These are phyloP conservation scores for Meta bourneti DNA, from an alignment of 2,888 invertebrate genomes.

Conservation along the genomic window DNA sequence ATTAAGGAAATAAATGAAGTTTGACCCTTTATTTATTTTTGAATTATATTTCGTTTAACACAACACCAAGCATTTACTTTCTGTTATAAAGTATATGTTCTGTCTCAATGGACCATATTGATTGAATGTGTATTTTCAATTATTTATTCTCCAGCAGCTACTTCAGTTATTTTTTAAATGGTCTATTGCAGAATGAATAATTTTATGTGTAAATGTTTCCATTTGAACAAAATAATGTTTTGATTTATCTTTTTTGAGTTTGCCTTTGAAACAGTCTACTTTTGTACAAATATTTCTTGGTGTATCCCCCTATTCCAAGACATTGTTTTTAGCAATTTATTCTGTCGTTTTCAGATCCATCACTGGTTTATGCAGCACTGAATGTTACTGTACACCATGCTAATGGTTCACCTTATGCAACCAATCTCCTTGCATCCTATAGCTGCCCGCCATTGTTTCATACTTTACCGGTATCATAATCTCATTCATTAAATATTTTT, in stretches of 20 bases:
- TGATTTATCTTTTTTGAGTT: neutral
- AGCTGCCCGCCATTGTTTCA: constrained; percentile 65
- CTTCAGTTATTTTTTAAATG: no score
- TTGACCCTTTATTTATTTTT: no score
- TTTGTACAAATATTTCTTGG: neutral
- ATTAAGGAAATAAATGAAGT: no score
- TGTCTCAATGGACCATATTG: no score
- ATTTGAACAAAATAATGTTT: neutral
- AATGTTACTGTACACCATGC: constrained; percentile 56
- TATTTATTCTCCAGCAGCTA: no score
- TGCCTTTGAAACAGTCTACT: neutral
- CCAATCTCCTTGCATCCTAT: constrained; percentile 54
- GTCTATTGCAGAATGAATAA: no score
- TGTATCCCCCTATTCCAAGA: neutral
- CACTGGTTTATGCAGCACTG: constrained; percentile 37
- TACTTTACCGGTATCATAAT: constrained; percentile 56
- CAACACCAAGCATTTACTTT: no score
- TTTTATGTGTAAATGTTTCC: neutral
- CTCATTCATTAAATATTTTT: neutral
- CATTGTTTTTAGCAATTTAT: neutral
- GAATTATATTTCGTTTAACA: no score
- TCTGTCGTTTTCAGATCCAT: constrained; percentile 24
- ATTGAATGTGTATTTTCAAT: no score
- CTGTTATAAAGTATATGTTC: no score
- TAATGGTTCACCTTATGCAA: constrained; percentile 59